These are phyloP conservation scores for Chrysemys picta DNA, from an alignment of 2,113 vertebrate species.

Conservation along the genomic window DNA sequence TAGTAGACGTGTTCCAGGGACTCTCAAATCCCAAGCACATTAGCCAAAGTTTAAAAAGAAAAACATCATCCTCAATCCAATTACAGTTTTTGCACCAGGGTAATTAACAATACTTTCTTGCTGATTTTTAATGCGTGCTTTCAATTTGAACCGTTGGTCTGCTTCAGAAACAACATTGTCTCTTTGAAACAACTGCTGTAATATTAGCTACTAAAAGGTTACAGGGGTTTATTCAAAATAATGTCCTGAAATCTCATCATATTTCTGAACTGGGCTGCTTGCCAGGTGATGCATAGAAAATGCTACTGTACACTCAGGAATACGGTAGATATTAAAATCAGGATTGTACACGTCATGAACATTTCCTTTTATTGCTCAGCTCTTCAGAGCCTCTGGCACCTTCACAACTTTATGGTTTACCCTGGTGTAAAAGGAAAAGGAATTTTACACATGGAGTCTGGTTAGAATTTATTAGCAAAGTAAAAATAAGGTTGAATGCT, in stretches of 20 bases:
- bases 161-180: background rate
- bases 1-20: background rate
- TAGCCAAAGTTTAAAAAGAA: background rate
- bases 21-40: background rate
- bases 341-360: constrained; percentile 17
- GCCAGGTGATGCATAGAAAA: constrained; percentile 51
- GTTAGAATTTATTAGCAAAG: constrained; percentile 58
- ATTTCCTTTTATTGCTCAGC: constrained; percentile 64
- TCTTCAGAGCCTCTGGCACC: constrained; percentile 46
- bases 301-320: constrained; percentile 60
- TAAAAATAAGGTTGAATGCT: constrained; percentile 26
- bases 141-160: background rate
- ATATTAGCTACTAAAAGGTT: background rate
- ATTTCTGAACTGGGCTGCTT: constrained; percentile 45
- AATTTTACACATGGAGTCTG: background rate
- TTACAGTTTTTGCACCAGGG: constrained; percentile 72
- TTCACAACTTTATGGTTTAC: background rate
- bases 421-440: constrained; percentile 73
- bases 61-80: background rate
- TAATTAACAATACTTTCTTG: background rate
- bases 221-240: constrained; percentile 39
- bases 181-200: constrained; percentile 2
- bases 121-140: background rate
- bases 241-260: constrained; percentile 49
- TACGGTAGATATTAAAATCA: constrained; percentile 37